Evolutionary conservation across 2,113 vertebrate species (phyloP), one percentile per base, ranked within the genome.

Genomic region (Trichechus manatus): DNA sequence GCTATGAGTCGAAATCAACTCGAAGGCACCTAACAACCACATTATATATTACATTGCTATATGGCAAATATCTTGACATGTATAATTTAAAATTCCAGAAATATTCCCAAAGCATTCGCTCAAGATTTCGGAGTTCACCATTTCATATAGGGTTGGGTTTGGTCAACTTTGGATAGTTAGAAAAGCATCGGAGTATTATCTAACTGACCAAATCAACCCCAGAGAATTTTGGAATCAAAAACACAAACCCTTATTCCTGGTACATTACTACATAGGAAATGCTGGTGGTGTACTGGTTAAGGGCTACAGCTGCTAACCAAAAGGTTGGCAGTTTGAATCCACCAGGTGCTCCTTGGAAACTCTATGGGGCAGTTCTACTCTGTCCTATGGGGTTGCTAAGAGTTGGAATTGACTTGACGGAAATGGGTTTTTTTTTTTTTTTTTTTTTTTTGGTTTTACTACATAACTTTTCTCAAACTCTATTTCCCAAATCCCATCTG

Each of bases 21-120:
- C 25, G 3, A 39, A 22, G 25, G n/a, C 6, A 20, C 17, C 17
- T 39, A 72, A 36, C n/a, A 74, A 72, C 3, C 3, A 56, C 22
- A 74, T 13, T 74, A 74, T 13, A 44, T 2, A 39, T 9, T 77
- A 56, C 29, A 75, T 68, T 97, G 92, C 50, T 89, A 64, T 5
- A 31, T 86, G 56, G 0, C 27, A 27, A 92, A 59, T 29, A 80
- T 56, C 9, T 95, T 95, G 14, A 95, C 80, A 72, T 31, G 3
- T 4, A 96, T 82, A 29, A 79, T 96, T 75, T 4, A 53, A 96
- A 87, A 72, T 81, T n/a, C 31, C 17, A 89, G 59, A 72, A 87
- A 79, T 44, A 27, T 63, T 77, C 27, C 17, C 74, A 95, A 64
- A 94, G 5, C 29, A 77, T 97, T 93, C 85, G 5, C 44, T 86